These are phyloP conservation scores for Patella depressa DNA, from an alignment of 2,888 invertebrate species.

Conservation along the genomic window DNA sequence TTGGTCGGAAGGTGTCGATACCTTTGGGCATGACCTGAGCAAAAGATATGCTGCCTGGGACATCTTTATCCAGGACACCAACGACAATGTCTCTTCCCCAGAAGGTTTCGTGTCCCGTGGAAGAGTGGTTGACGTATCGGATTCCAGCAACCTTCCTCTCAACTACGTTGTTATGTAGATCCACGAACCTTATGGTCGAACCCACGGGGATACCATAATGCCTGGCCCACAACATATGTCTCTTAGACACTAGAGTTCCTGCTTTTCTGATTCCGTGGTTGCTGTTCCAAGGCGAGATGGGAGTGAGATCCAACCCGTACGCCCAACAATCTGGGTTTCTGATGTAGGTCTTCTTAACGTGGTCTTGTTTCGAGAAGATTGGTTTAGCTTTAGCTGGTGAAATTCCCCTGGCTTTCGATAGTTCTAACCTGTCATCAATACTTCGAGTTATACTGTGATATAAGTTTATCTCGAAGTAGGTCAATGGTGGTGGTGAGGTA, in stretches of 20 bases:
- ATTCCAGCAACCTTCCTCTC: slow-evolving; percentile 42
- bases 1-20: slow-evolving; percentile 29
- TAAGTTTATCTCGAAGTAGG: slow-evolving; percentile 34
- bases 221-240: slow-evolving; percentile 52
- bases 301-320: slow-evolving; percentile 48
- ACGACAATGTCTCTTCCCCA: slow-evolving; percentile 50
- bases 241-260: slow-evolving; percentile 49
- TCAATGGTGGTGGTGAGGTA: slow-evolving; percentile 21
- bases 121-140: slow-evolving; percentile 26
- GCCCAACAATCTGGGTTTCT: slow-evolving; percentile 52
- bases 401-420: slow-evolving; percentile 32
- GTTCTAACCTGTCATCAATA: slow-evolving; percentile 43
- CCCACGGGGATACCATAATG: slow-evolving; percentile 48
- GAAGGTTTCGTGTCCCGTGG: slow-evolving; percentile 26
- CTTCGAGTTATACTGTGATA: slow-evolving; percentile 42
- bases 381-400: slow-evolving; percentile 37
- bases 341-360: slow-evolving; percentile 41
- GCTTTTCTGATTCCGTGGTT: slow-evolving; percentile 42
- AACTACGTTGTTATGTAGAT: slow-evolving; percentile 46
- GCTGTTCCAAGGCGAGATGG: slow-evolving; percentile 58
- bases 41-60: slow-evolving; percentile 46
- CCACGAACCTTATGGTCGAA: slow-evolving; percentile 49
- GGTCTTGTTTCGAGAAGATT: slow-evolving; percentile 49
- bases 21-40: slow-evolving; percentile 49
- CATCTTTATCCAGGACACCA: slow-evolving; percentile 50